These are phyloP conservation scores for Drosophila leontia DNA, from an alignment of 1,140 invertebrate genomes.

Conservation along the genomic window DNA sequence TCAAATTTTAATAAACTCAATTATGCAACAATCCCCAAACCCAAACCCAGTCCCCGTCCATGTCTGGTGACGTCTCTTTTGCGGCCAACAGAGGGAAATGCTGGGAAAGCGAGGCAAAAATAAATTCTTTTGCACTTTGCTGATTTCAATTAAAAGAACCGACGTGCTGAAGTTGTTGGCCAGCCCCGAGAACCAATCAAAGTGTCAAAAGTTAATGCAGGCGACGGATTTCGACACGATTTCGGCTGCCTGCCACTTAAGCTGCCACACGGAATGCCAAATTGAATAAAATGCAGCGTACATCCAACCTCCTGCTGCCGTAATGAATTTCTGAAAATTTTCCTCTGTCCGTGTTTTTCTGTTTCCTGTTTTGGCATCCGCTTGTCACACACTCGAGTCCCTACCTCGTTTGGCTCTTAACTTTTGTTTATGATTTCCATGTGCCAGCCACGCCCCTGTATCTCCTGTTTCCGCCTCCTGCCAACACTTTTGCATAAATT, in stretches of 20 bases:
- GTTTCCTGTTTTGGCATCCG: conserved; percentile 78
- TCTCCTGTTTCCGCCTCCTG: conserved; percentile 18
- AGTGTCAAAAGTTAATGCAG: conserved; percentile 76
- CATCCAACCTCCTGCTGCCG: conserved; percentile 30
- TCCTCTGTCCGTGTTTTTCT: conserved; percentile 43
- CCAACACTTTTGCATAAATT: conserved; percentile 59
- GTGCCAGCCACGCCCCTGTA: conserved; percentile 52
- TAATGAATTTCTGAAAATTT: conserved; percentile 71
- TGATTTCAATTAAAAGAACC: conserved; percentile 52
- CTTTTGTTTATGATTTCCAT: conserved; percentile 68
- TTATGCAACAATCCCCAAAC: conserved; percentile 53
- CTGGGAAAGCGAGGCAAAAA: conserved; percentile 9
- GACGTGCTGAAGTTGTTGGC: conserved; percentile 15
- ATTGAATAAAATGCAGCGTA: conserved; percentile 50
- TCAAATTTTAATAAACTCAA: conserved; percentile 68
- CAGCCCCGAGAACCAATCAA: conserved; percentile 51
- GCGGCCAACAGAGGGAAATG: not conserved
- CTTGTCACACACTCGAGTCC: conserved; percentile 60
- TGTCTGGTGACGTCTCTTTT: conserved; percentile 11
- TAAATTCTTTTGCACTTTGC: conserved; percentile 33
- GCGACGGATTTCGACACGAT: conserved; percentile 54
- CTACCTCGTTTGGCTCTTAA: not conserved
- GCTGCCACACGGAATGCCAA: conserved; percentile 53
- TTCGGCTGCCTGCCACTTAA: conserved; percentile 55
- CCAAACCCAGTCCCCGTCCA: not conserved